Percentiles rank a stretch among this genome's conserved stretches.
phyloP scores from a whole-genome alignment of 2,113 vertebrate species.

The Megaceryle maxima region DNA sequence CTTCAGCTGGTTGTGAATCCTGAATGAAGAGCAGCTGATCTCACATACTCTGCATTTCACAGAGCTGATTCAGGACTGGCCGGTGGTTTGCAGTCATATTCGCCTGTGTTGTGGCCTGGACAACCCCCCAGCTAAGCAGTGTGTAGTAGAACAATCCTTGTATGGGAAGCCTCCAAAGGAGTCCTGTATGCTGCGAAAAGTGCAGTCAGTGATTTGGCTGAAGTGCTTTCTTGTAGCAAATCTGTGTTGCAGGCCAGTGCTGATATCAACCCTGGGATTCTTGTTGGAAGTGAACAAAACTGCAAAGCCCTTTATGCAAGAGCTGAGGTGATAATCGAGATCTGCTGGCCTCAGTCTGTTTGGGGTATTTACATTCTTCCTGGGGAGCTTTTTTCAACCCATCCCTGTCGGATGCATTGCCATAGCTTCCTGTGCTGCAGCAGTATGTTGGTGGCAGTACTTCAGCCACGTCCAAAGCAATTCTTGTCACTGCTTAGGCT shows the following conservation, averaged over 20 bases:
- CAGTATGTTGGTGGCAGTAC: neutral
- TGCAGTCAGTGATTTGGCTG: neutral
- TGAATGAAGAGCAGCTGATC: neutral
- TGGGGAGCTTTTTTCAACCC: neutral
- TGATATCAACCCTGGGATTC: neutral
- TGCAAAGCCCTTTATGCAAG: slow-evolving; percentile 1
- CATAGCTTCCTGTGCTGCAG: neutral
- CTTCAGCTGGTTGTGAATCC: slow-evolving; percentile 27
- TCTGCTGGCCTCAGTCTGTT: neutral
- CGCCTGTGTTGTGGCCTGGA: neutral
- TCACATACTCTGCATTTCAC: slow-evolving; percentile 5
- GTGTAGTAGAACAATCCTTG: neutral
- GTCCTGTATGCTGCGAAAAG: neutral
- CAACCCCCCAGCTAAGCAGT: neutral
- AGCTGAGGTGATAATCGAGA: slow-evolving; percentile 3
- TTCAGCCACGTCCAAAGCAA: neutral
- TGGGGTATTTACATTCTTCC: slow-evolving; percentile 18
- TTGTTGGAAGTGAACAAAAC: neutral
- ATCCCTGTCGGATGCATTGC: neutral
- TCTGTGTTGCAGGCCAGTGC: neutral
- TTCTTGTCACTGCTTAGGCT: neutral
- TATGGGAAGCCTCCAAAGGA: neutral
- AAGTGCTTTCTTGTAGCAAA: neutral
- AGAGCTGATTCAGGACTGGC: neutral
- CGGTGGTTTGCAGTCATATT: neutral